Evolutionary conservation across 2,888 invertebrate genomes (phyloP).

Genomic region (Eristalinus sepulchralis): DNA sequence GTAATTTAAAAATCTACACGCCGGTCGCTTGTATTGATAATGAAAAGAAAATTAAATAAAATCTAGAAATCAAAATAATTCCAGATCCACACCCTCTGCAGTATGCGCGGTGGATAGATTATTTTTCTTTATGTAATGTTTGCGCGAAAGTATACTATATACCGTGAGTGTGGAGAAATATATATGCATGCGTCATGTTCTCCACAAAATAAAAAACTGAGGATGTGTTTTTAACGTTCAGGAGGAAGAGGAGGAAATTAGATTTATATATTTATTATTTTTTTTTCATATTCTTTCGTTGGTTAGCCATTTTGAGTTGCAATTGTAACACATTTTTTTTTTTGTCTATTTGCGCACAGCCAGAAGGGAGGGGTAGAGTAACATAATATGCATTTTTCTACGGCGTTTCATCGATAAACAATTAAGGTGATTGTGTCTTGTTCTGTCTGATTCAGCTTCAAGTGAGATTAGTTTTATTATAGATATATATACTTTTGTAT

Average conservation of each 20-base stretch:
- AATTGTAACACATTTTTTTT: conserved; percentile 31
- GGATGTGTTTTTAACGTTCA: conserved; percentile 34
- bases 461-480: conserved; percentile 1
- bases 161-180: conserved; percentile 59
- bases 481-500: not conserved
- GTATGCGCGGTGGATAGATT: conserved; percentile 38
- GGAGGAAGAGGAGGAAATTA: conserved; percentile 52
- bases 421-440: conserved; percentile 72
- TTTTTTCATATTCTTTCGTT: conserved; percentile 4
- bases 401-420: conserved; percentile 61
- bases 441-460: conserved; percentile 70
- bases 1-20: not conserved
- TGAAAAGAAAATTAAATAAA: conserved; percentile 1
- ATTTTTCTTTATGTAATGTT: conserved; percentile 44
- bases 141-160: conserved; percentile 42
- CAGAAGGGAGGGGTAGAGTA: conserved; percentile 44
- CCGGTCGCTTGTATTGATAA: not conserved
- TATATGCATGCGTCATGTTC: conserved; percentile 64
- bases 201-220: conserved; percentile 54
- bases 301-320: conserved; percentile 43
- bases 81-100: conserved; percentile 48
- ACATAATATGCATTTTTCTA: conserved; percentile 42
- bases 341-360: conserved; percentile 45
- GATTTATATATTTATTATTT: conserved; percentile 17
- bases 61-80: not conserved